These are phyloP conservation scores for Zhuqinia jingwanae DNA, from an alignment of 2,888 invertebrate species.

Conservation along the genomic window DNA sequence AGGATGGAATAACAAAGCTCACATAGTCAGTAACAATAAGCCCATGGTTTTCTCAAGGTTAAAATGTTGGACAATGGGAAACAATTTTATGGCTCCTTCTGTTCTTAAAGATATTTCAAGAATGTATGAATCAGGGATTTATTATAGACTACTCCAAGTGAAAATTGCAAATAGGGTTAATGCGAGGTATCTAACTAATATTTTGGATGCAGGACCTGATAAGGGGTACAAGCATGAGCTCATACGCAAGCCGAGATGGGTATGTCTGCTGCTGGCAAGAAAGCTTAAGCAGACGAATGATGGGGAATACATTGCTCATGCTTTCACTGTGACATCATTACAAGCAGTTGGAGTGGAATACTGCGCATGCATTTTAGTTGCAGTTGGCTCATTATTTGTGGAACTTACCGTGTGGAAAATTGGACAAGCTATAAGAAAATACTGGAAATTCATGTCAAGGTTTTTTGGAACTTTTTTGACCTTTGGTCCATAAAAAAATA, in stretches of 20 bases:
- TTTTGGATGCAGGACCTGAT: background rate
- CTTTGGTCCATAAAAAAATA: no score
- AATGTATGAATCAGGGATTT: slow-evolving; percentile 51
- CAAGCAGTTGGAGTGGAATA: no score
- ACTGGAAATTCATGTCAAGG: no score
- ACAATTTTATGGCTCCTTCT: slow-evolving; percentile 16
- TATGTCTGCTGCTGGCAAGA: background rate
- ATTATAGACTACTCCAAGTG: slow-evolving; percentile 16
- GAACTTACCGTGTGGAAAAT: background rate
- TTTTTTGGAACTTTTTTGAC: no score
- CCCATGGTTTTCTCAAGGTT: slow-evolving; percentile 12
- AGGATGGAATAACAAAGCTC: background rate
- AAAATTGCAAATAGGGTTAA: slow-evolving; percentile 38
- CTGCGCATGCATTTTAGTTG: background rate
- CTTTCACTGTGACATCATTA: no score
- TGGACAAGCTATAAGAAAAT: no score
- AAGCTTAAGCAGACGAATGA: no score
- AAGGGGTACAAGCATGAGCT: background rate
- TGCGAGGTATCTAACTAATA: slow-evolving; percentile 21
- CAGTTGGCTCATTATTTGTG: background rate
- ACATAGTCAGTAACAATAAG: slow-evolving; percentile 23
- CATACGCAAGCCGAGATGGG: background rate
- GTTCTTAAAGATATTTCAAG: slow-evolving; percentile 19
- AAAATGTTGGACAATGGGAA: slow-evolving; percentile 49
- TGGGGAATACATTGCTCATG: no score